These are phyloP conservation scores for Carposina sasakii DNA, from an alignment of 1,140 invertebrate genomes.

Conservation along the genomic window DNA sequence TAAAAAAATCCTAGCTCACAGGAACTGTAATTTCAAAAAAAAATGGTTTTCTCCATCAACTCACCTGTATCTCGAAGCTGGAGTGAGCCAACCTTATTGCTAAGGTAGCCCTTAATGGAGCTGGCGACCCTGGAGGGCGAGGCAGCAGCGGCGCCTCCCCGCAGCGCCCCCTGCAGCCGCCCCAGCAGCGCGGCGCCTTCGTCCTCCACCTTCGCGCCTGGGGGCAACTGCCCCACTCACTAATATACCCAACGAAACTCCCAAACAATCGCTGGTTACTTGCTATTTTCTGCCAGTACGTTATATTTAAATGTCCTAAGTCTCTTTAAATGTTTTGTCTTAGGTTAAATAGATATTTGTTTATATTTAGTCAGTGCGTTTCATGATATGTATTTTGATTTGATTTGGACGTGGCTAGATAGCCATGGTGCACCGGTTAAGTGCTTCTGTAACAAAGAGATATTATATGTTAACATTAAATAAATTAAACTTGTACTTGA, in stretches of 20 bases:
- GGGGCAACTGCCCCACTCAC: conserved; percentile 19
- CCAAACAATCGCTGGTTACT: not conserved
- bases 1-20: too few relatives aligned
- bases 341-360: not conserved
- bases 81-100: conserved; percentile 59
- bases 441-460: conserved; percentile 51
- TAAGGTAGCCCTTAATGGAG: conserved; percentile 60
- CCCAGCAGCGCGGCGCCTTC: conserved; percentile 67
- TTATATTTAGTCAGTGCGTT: conserved; percentile 45
- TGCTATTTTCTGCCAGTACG: not conserved
- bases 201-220: conserved; percentile 73
- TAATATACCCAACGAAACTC: not conserved
- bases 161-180: conserved; percentile 67
- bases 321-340: not conserved
- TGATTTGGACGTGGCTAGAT: conserved; percentile 32
- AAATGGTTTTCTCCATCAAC: too few relatives aligned
- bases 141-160: conserved; percentile 68
- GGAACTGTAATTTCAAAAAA: too few relatives aligned
- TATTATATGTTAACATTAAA: too few relatives aligned
- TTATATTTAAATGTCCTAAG: not conserved
- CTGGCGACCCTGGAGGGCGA: conserved; percentile 58
- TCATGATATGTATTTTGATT: conserved; percentile 70
- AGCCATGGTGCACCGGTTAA: conserved; percentile 47
- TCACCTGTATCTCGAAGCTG: conserved; percentile 63
- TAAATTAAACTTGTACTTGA: too few relatives aligned